Conservation (phyloP, 2,113 vertebrate species). For the Camelus bactrianus region DNA sequence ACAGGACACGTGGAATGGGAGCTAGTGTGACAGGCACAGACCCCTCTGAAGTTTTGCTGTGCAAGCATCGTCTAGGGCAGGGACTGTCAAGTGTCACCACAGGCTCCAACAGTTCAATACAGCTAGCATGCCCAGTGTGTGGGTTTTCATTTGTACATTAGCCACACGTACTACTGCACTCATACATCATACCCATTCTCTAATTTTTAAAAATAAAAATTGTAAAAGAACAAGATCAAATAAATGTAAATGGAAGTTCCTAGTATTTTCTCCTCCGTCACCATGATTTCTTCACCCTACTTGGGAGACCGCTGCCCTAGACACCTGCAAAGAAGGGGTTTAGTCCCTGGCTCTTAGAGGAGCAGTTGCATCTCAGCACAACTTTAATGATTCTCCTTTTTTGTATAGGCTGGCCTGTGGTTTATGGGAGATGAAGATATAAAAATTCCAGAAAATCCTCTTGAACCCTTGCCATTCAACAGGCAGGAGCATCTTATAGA, state of each 20-base stretch:
- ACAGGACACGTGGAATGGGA: background rate
- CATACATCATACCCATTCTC: background rate
- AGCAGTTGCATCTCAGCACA: background rate
- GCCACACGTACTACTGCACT: background rate
- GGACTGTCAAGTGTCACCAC: background rate
- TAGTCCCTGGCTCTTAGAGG: background rate
- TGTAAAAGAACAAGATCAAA: background rate
- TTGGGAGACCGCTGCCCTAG: background rate
- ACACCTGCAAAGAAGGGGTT: background rate
- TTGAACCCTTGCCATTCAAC: conserved; percentile 87
- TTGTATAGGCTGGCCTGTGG: conserved; percentile 92
- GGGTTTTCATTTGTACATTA: background rate
- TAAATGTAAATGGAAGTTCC: background rate
- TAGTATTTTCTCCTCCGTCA: background rate
- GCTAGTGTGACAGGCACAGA: background rate
- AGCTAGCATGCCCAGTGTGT: background rate
- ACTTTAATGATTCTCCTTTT: conserved; percentile 27
- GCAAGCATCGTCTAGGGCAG: background rate
- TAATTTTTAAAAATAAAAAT: background rate
- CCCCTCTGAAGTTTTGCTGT: too few relatives aligned
- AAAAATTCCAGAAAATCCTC: conserved; percentile 84
- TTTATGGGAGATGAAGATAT: conserved; percentile 87
- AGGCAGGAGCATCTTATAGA: conserved; percentile 88
- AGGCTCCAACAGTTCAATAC: background rate
- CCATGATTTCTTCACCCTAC: background rate